Base-by-base conservation (phyloP, 2,888 invertebrate genomes). In the Polyploca ridens region DNA sequence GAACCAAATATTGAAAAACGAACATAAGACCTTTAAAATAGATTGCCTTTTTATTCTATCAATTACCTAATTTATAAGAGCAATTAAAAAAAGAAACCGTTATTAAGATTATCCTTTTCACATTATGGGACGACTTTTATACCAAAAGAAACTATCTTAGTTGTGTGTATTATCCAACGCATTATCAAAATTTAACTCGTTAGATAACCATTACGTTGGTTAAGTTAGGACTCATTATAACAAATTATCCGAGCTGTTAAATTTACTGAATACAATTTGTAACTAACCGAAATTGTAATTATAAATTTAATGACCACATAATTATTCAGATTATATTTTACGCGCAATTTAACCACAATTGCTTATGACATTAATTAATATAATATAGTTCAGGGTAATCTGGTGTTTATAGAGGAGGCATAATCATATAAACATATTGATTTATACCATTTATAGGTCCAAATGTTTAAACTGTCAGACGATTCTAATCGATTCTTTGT, bases 251-350 rank as follows among this genome's bases (percentile, higher is more conserved):
- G 3, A 19, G 16, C 1, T 6, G 49, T 19, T 54, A 19, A 54
- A 54, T 54, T 16, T 54, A n/a, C 49, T n/a, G 16, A 14, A 16
- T 6, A 49, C 49, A 46, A 11, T 46, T 14, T 4, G 49, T 49
- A 49, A 5, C 5, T 44, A 44, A 49, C n/a, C 1, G 7, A 54
- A 54, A 54, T 6, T 54, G 19, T 54, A 54, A 54, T 54, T 54
- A 54, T 16, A 49, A 49, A 14, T 54, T 54, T 54, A 54, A 54
- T 54, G 49, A n/a, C n/a, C n/a, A n/a, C n/a, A n/a, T n/a, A n/a
- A n/a, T n/a, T 14, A 6, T 10, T 5, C 7, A 3, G 16, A 13
- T 19, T 8, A 8, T 14, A 14, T 1, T 54, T 54, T 14, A 16
- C 16, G 16, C n/a, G n/a, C 16, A n/a, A 16, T 49, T 49, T 49